Evolutionary conservation across 2,113 vertebrate species (phyloP).

Genomic region (Pachycephala philippinensis): DNA sequence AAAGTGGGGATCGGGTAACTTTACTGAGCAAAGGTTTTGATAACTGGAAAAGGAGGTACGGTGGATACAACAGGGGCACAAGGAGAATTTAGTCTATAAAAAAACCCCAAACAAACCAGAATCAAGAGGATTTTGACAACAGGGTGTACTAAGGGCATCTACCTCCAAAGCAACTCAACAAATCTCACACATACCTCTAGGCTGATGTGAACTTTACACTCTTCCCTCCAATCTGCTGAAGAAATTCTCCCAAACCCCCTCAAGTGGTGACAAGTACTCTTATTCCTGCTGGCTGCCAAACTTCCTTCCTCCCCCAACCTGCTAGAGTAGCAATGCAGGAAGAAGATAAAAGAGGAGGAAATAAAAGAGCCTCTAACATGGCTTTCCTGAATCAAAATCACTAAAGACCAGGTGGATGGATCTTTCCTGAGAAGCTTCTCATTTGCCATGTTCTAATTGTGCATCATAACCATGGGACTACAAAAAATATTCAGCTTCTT

Average conservation of each 20-base stretch:
- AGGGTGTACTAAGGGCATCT: neutral
- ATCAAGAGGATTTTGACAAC: slow-evolving; percentile 7
- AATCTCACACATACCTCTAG: slow-evolving; percentile 17
- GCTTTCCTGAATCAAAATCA: neutral
- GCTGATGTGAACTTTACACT: slow-evolving; percentile 47
- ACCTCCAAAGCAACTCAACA: neutral
- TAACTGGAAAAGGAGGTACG: neutral
- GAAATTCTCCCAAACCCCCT: slow-evolving; percentile 42
- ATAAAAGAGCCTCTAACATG: neutral
- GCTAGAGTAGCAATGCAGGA: neutral
- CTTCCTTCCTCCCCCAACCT: slow-evolving; percentile 2
- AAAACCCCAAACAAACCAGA: neutral
- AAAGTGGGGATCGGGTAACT: neutral
- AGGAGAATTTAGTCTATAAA: neutral
- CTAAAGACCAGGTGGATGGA: neutral
- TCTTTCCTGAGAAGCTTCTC: neutral
- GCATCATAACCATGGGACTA: neutral
- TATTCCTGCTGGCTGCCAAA: slow-evolving; percentile 19
- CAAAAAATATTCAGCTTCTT: neutral
- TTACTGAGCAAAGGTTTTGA: neutral
- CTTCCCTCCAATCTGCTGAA: slow-evolving; percentile 2
- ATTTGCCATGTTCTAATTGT: neutral
- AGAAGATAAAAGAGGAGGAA: neutral
- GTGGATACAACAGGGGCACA: neutral
- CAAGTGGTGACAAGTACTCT: slow-evolving; percentile 42